These are phyloP conservation scores for Sturnira hondurensis DNA, from an alignment of 2,113 vertebrate genomes.

Conservation along the genomic window DNA sequence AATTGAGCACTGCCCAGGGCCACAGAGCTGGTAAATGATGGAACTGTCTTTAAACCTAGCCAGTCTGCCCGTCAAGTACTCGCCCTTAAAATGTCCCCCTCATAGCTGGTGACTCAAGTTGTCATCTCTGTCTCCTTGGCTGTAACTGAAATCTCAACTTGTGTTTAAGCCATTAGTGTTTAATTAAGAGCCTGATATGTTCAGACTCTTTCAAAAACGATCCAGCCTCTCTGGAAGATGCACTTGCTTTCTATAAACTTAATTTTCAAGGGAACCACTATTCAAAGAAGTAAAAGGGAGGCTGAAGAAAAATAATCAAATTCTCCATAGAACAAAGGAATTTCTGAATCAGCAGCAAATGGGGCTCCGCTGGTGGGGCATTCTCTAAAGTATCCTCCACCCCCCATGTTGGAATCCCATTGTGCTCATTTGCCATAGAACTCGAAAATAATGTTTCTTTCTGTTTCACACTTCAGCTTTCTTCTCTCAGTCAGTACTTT, in stretches of 20 bases:
- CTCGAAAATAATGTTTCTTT: conserved; percentile 36
- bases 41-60: not conserved
- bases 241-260: not conserved
- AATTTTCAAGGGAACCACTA: not conserved
- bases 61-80: not conserved
- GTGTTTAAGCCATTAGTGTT: not conserved
- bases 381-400: conserved; percentile 4
- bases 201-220: conserved; percentile 12
- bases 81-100: not conserved
- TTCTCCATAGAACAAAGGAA: not conserved
- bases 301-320: not conserved
- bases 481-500: conserved; percentile 68
- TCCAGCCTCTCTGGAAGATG: not conserved
- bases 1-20: not conserved
- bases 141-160: not conserved
- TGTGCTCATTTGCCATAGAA: conserved; percentile 58
- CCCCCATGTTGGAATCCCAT: not conserved
- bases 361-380: not conserved
- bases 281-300: not conserved
- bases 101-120: not conserved
- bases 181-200: not conserved
- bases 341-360: not conserved
- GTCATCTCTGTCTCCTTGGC: not conserved
- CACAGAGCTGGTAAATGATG: not conserved
- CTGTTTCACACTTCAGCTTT: conserved; percentile 55